Base-by-base conservation (phyloP, 1,140 invertebrate species). In the Trypoxylus dichotomus region DNA sequence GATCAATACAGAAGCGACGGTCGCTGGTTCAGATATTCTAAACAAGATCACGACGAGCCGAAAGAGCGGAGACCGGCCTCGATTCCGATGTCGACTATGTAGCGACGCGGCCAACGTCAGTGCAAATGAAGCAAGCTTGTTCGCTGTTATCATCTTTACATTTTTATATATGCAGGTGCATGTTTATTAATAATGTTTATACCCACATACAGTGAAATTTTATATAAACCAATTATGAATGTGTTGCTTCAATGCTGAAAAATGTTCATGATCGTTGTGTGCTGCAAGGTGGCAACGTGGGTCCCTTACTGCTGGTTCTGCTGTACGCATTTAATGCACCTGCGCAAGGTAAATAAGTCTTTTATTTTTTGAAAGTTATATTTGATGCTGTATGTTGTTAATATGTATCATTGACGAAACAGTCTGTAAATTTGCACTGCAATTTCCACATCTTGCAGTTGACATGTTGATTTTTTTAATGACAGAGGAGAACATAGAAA, bases 31-130 rank as follows among this genome's bases (percentile, higher is more conserved):
- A 29, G 60, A 68, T 68, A 68, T 68, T 68, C 60, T 68, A 68
- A 68, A 68, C 60, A 68, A 68, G 60, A 68, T 68, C 60, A 29
- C 60, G 60, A 68, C 60, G 60, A 68, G 60, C 60, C 21, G 60
- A 68, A 24, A 29, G 60, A 68, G 24, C 60, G 15, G 47, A 54
- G 47, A 54, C 47, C 47, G 47, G 15, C 47, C 5, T 15, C 47
- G 47, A 15, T 54, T 15, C 47, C 47, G 15, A 54, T 54, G 47
- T 15, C 47, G 47, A n/a, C 47, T 54, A 15, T 54, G 47, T 54
- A 19, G 47, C 47, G 47, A 54, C 47, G 47, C 3, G 47, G n/a
- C 19, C 11, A 54, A 54, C 15, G 47, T 54, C 47, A 54, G 47
- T 54, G 19, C 47, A 15, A 54, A 54, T 15, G 19, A 15, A n/a